These are phyloP conservation scores for Tenualosa thibaudeaui DNA, from an alignment of 2,797 vertebrate genomes.

Conservation along the genomic window DNA sequence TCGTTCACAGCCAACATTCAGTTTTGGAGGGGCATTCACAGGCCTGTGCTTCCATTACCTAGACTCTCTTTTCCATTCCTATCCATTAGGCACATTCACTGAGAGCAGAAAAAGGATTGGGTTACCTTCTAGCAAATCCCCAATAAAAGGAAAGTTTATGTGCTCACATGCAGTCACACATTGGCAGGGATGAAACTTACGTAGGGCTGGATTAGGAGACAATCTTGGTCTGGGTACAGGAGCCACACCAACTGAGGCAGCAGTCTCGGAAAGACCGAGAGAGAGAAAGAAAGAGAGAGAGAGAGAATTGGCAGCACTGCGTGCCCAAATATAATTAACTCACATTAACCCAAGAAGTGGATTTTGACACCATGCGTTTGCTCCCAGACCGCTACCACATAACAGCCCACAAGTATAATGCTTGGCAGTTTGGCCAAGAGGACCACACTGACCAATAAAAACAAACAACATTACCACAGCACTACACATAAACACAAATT, in stretches of 20 bases:
- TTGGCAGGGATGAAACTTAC: constrained; percentile 56
- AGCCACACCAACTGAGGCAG: constrained; percentile 39
- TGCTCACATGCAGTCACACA: constrained; percentile 67
- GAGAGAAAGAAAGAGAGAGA: constrained; percentile 20
- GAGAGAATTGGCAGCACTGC: background rate
- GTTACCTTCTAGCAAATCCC: constrained; percentile 67
- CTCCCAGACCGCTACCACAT: constrained; percentile 21
- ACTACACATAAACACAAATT: constrained; percentile 13
- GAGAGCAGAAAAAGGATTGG: constrained; percentile 60
- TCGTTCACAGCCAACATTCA: constrained; percentile 38
- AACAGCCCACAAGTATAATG: constrained; percentile 20
- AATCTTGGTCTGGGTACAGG: constrained; percentile 53
- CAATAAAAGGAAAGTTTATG: constrained; percentile 66
- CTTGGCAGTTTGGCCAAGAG: constrained; percentile 16
- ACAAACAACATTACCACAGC: constrained; percentile 22
- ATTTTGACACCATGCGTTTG: constrained; percentile 11
- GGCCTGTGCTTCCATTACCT: constrained; percentile 50
- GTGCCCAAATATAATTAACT: constrained; percentile 22
- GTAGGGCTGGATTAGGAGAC: constrained; percentile 53
- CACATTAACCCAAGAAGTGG: constrained; percentile 22
- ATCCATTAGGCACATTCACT: constrained; percentile 49
- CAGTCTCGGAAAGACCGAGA: constrained; percentile 39
- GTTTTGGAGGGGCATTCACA: constrained; percentile 31
- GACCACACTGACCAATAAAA: constrained; percentile 24
- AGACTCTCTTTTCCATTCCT: constrained; percentile 46